These are phyloP conservation scores for Eupithecia subfuscata DNA, from an alignment of 2,888 invertebrate genomes.

Conservation along the genomic window DNA sequence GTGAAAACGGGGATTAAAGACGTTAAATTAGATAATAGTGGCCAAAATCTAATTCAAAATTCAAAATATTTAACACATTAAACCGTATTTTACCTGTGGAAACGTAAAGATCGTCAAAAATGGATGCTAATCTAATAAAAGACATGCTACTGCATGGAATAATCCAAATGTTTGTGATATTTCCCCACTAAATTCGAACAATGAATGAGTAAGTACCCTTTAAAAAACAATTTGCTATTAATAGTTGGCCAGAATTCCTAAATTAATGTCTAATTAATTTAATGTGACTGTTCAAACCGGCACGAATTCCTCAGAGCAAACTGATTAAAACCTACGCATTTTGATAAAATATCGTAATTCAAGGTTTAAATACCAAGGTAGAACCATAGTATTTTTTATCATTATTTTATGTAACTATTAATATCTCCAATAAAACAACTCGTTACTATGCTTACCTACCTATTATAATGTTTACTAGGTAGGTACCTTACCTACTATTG, in stretches of 20 bases:
- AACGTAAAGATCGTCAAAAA: conserved; percentile 15
- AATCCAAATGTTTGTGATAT: conserved; percentile 24
- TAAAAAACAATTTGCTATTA: background rate
- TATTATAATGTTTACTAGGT: background rate
- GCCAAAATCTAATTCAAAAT: background rate
- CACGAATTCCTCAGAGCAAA: conserved; percentile 18
- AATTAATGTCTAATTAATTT: conserved; percentile 10
- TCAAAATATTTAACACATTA: background rate
- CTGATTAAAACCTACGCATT: background rate
- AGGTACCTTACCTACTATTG: background rate
- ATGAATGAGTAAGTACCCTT: conserved; percentile 27
- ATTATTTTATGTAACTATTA: background rate
- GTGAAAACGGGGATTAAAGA: conserved; percentile 52
- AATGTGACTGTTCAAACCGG: conserved; percentile 15
- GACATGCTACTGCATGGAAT: conserved; percentile 15
- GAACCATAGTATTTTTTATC: background rate
- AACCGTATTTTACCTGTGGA: background rate
- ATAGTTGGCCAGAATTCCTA: conserved; percentile 1
- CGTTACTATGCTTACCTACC: background rate
- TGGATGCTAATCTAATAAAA: conserved; percentile 31
- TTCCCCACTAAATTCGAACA: conserved; percentile 9
- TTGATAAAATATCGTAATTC: background rate
- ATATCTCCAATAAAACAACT: background rate
- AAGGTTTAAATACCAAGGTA: background rate
- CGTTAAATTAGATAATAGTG: conserved; percentile 9